These are phyloP conservation scores for Eciton burchellii DNA, from an alignment of 1,140 invertebrate species.

Conservation along the genomic window DNA sequence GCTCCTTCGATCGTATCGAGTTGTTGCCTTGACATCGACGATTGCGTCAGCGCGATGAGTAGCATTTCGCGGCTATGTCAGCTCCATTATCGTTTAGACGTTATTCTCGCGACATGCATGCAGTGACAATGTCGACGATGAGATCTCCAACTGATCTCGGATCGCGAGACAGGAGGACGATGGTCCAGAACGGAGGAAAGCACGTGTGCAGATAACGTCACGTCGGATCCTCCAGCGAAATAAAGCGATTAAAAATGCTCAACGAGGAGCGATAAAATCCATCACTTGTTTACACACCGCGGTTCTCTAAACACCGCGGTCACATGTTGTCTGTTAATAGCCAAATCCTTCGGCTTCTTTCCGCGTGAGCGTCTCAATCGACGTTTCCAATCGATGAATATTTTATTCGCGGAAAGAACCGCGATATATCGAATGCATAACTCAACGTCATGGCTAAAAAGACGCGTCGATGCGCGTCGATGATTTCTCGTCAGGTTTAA, in stretches of 20 bases:
- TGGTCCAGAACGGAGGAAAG: background rate
- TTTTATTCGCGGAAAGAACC: background rate
- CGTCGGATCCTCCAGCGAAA: background rate
- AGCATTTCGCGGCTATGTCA: constrained; percentile 55
- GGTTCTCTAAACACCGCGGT: no score
- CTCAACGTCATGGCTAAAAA: background rate
- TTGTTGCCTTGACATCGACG: constrained; percentile 68
- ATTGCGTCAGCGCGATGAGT: constrained; percentile 62
- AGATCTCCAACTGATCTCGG: background rate
- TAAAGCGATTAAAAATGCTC: background rate
- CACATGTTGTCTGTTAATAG: background rate
- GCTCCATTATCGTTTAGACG: constrained; percentile 53
- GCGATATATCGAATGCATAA: background rate
- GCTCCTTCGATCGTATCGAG: constrained; percentile 50
- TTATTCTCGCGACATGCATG: constrained; percentile 15
- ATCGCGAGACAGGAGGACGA: background rate
- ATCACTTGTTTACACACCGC: no score
- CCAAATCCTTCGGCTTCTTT: background rate
- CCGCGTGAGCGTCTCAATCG: background rate
- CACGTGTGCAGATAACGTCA: background rate
- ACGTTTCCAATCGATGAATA: constrained; percentile 10
- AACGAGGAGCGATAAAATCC: background rate
- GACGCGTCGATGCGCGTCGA: background rate
- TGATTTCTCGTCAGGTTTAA: background rate
- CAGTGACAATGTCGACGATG: background rate